Base-by-base conservation (phyloP, 2,888 invertebrate species). In the Nemurella pictetii region DNA sequence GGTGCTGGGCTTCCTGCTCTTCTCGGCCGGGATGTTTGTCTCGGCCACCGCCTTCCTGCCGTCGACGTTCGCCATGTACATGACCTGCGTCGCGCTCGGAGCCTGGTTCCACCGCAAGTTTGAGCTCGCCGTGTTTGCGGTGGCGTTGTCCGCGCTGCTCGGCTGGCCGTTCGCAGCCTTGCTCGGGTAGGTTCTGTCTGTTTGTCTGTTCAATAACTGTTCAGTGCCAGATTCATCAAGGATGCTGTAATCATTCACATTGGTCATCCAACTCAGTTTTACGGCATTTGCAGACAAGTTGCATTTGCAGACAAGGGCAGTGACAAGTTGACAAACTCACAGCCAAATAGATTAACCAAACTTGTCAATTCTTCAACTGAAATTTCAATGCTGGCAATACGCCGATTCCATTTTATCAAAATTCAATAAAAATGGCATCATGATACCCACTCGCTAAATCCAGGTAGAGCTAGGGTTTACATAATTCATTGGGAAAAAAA, bases 161-260 rank as follows among this genome's bases (percentile, higher is more conserved):
- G 97, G 99, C 87, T 99, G 99, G 99, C 99, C 99, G 0, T 99
- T 99, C 93, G 97, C 98, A 85, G 98, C 95, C 0, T 90, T 98
- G n/a, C 92, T 99, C 27, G 98, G 99, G 92, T 92, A 90, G 87
- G 87, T 82, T 20, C 15, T 32, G 3, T 32, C 9, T 3, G n/a
- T n/a, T n/a, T n/a, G n/a, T n/a, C n/a, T n/a, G n/a, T n/a, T n/a
- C n/a, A n/a, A n/a, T n/a, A n/a, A n/a, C n/a, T n/a, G n/a, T n/a
- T n/a, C n/a, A 73, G n/a, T 73, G n/a, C 0, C 73, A 73, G 25
- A 0, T 73, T 25, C n/a, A 73, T 25, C 20, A 72, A 72, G 72
- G 15, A 15, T 15, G 72, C 20, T 20, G 20, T 72, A 15, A 72
- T 72, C 20, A 72, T 15, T 72, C 15, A 72, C 20, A 15, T 15